These are phyloP conservation scores for Anomalospiza imberbis DNA, from an alignment of 2,797 vertebrate species.

Conservation along the genomic window DNA sequence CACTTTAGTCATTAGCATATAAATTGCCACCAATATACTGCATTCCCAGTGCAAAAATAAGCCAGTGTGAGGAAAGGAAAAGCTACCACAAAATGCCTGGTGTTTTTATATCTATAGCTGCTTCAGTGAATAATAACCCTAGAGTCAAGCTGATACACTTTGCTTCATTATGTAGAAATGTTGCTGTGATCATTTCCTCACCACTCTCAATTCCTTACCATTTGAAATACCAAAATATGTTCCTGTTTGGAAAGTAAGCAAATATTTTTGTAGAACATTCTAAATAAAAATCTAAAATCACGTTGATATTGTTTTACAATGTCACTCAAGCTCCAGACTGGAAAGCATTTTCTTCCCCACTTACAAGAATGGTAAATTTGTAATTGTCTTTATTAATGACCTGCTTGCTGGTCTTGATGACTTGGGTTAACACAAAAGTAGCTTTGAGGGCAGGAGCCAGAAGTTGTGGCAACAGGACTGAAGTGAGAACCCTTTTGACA, in stretches of 20 bases:
- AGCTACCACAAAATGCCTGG: background rate
- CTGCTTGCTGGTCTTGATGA: background rate
- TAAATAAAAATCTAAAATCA: background rate
- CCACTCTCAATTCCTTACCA: background rate
- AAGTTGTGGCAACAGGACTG: background rate
- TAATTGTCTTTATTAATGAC: background rate
- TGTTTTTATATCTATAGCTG: background rate
- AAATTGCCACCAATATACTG: slow-evolving; percentile 12
- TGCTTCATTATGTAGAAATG: background rate
- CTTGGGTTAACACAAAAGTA: background rate
- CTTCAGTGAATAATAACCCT: background rate
- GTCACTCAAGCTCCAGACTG: background rate
- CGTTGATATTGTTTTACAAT: background rate
- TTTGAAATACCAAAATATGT: background rate
- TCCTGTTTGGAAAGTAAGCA: background rate
- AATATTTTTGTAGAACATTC: background rate
- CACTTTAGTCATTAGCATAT: slow-evolving; percentile 34
- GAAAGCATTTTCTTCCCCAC: background rate
- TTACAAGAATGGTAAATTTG: background rate
- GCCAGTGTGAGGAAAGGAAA: background rate
- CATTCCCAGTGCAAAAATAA: slow-evolving; percentile 27
- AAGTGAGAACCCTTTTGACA: background rate
- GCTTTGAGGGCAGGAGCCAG: background rate
- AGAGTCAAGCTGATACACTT: background rate
- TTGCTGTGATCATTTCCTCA: background rate